Conservation (phyloP, 1,140 invertebrate genomes). For the Spodoptera litura region DNA sequence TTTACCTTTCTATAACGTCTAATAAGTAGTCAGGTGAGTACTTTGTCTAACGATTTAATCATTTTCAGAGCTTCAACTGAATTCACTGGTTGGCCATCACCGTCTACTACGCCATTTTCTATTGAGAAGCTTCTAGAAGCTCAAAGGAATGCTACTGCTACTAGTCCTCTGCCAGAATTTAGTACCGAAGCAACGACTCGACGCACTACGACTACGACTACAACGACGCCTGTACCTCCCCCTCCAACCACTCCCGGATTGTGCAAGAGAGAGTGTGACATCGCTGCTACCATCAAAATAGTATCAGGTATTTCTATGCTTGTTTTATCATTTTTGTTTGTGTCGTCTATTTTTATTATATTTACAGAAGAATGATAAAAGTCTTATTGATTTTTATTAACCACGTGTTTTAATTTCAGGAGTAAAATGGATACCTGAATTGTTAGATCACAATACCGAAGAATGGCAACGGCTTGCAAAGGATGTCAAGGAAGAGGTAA, state of each 20-base stretch:
- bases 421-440: slow-evolving; percentile 93
- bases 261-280: slow-evolving; percentile 92
- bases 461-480: slow-evolving; percentile 94
- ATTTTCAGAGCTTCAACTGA: slow-evolving; percentile 91
- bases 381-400: background rate
- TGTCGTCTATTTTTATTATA: background rate
- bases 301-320: slow-evolving; percentile 86
- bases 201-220: slow-evolving; percentile 91
- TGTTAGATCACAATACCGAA: slow-evolving; percentile 93
- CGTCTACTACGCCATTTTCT: slow-evolving; percentile 93
- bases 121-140: slow-evolving; percentile 92
- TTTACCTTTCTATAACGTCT: slow-evolving; percentile 45
- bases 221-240: slow-evolving; percentile 91
- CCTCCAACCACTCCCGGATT: slow-evolving; percentile 93
- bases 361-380: background rate
- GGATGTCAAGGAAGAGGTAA: slow-evolving; percentile 92
- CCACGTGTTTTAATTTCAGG: slow-evolving; percentile 72
- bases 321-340: background rate
- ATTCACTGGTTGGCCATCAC: slow-evolving; percentile 95
- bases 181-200: slow-evolving; percentile 85
- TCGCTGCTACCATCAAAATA: slow-evolving; percentile 94
- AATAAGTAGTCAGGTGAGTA: background rate
- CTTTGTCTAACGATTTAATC: background rate
- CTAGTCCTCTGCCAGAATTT: slow-evolving; percentile 78
- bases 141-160: slow-evolving; percentile 88